phyloP scores from a whole-genome alignment of 2,888 invertebrate species.

The Tetheella fluctuosa region DNA sequence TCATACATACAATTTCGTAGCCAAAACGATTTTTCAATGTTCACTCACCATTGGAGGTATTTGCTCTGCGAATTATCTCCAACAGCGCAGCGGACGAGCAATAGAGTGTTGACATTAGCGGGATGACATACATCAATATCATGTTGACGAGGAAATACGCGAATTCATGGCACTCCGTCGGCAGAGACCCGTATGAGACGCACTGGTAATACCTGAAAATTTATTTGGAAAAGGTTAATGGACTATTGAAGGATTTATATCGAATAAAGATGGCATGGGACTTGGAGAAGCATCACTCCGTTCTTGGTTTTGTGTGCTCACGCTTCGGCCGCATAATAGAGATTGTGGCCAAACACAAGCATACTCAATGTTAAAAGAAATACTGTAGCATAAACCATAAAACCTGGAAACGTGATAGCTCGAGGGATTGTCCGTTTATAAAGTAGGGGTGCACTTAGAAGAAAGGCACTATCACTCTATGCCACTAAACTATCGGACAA shows the following conservation, averaged over 20 bases:
- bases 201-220: slow-evolving; percentile 91
- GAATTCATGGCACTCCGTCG: slow-evolving; percentile 88
- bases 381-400: too few species aligned
- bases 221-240: slow-evolving; percentile 5
- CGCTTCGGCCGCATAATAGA: too few species aligned
- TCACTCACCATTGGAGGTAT: slow-evolving; percentile 83
- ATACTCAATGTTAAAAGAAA: too few species aligned
- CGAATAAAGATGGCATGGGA: not conserved
- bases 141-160: slow-evolving; percentile 93
- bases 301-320: too few species aligned
- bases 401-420: too few species aligned
- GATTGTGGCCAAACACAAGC: too few species aligned
- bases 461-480: too few species aligned
- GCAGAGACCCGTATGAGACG: slow-evolving; percentile 93
- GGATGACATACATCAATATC: slow-evolving; percentile 94
- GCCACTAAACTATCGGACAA: too few species aligned
- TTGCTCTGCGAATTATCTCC: slow-evolving; percentile 91
- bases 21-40: slow-evolving; percentile 35
- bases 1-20: not conserved
- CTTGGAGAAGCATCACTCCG: not conserved
- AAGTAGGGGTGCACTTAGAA: too few species aligned
- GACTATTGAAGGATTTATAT: not conserved
- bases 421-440: too few species aligned
- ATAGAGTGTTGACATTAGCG: slow-evolving; percentile 92
- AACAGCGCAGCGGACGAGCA: slow-evolving; percentile 94